phyloP scores from a whole-genome alignment of 2,888 invertebrate species.

The Cistogaster globosa region DNA sequence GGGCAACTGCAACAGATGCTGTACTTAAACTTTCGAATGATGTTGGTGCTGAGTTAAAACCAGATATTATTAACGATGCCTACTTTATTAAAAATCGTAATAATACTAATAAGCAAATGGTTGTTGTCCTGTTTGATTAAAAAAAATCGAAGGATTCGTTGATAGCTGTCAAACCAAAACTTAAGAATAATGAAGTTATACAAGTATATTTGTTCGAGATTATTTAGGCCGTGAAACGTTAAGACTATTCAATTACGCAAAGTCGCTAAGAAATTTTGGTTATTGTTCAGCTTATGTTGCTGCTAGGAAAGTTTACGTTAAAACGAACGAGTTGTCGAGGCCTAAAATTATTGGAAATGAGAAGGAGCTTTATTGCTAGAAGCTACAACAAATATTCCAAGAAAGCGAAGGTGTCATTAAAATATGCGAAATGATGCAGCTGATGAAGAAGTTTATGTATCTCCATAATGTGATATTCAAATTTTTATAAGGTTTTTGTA shows the following conservation, averaged over 20 bases:
- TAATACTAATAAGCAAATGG: not conserved
- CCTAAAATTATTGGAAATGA: not conserved
- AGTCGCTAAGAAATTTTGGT: not conserved
- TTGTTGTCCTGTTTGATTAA: not conserved
- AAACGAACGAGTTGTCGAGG: not conserved
- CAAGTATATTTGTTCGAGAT: too few relatives aligned
- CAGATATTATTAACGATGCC: not conserved
- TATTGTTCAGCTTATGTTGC: not conserved
- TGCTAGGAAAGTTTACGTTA: not conserved
- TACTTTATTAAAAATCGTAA: not conserved
- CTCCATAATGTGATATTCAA: too few relatives aligned
- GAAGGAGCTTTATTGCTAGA: not conserved
- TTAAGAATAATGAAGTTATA: too few relatives aligned
- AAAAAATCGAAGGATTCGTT: slow-evolving; percentile 4
- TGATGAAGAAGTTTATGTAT: too few relatives aligned
- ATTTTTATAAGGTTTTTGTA: too few relatives aligned
- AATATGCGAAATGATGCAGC: too few relatives aligned
- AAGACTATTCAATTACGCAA: slow-evolving; percentile 11
- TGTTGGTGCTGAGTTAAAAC: too few relatives aligned
- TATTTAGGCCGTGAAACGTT: too few relatives aligned
- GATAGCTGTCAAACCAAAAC: not conserved
- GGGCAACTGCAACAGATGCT: too few relatives aligned
- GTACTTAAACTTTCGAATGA: too few relatives aligned
- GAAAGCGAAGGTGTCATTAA: too few relatives aligned
- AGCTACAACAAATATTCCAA: too few relatives aligned